phyloP scores from a whole-genome alignment of 1,140 invertebrate genomes.

The Battus philenor region DNA sequence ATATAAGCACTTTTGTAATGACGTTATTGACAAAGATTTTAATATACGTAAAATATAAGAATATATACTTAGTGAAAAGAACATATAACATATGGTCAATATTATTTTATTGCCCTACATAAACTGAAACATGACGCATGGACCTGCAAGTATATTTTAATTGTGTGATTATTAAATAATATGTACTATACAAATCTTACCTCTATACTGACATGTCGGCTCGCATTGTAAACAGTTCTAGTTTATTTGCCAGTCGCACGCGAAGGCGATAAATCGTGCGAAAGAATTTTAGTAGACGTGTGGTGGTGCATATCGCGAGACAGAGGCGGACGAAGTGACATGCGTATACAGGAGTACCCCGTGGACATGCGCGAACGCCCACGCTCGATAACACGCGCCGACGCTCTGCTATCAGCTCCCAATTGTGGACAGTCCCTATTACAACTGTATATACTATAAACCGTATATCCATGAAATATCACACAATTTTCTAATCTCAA shows the following conservation, averaged over 20 bases:
- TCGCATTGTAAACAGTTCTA: constrained; percentile 32
- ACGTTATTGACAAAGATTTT: too few relatives aligned
- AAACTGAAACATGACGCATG: too few relatives aligned
- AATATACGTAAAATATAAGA: too few relatives aligned
- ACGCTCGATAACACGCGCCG: constrained; percentile 57
- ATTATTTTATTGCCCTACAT: too few relatives aligned
- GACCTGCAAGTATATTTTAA: too few relatives aligned
- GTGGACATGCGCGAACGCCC: constrained; percentile 59
- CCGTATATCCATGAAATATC: too few relatives aligned
- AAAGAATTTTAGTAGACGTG: constrained; percentile 32
- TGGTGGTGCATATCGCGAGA: constrained; percentile 43
- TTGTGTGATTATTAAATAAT: too few relatives aligned
- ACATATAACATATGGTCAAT: too few relatives aligned
- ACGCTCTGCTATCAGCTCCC: constrained; percentile 31
- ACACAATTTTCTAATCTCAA: too few relatives aligned
- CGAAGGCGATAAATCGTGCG: constrained; percentile 28
- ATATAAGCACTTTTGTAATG: background rate
- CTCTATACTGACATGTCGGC: constrained; percentile 25
- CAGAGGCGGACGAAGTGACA: constrained; percentile 27
- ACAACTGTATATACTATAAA: too few relatives aligned
- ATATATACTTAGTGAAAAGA: too few relatives aligned
- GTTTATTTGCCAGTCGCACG: constrained; percentile 39
- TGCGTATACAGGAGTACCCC: constrained; percentile 37
- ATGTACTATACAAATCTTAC: constrained; percentile 37
- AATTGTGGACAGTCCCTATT: too few relatives aligned